These are phyloP conservation scores for Brachylomia viminalis DNA, from an alignment of 2,888 invertebrate species.

Conservation along the genomic window DNA sequence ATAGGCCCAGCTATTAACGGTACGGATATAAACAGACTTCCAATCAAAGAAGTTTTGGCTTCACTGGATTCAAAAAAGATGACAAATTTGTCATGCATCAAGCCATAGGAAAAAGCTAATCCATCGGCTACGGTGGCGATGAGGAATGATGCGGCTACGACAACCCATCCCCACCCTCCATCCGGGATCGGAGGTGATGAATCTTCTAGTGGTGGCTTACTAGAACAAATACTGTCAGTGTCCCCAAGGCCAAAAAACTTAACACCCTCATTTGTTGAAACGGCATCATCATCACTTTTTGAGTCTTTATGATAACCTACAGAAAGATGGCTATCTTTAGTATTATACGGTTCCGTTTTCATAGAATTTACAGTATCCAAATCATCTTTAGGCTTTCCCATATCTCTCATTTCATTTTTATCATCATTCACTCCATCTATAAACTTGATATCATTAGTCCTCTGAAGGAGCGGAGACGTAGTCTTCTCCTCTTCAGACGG, in stretches of 20 bases:
- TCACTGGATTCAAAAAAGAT: conserved; percentile 94
- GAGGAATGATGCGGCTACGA: conserved; percentile 96
- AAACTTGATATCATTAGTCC: conserved; percentile 80
- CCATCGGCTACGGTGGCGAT: conserved; percentile 98
- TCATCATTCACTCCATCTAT: conserved; percentile 82
- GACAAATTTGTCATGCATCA: conserved; percentile 95
- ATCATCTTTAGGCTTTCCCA: conserved; percentile 78
- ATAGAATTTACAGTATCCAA: conserved; percentile 84
- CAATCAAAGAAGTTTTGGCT: conserved; percentile 96
- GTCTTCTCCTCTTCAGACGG: conserved; percentile 89
- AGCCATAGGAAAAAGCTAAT: conserved; percentile 97
- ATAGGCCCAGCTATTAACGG: conserved; percentile 96
- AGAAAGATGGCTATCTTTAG: conserved; percentile 75
- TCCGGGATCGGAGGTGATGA: conserved; percentile 93
- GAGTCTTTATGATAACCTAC: conserved; percentile 79
- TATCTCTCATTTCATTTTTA: conserved; percentile 74
- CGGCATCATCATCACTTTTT: conserved; percentile 84
- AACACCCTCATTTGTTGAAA: conserved; percentile 87
- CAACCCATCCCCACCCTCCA: conserved; percentile 98
- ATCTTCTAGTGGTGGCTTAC: conserved; percentile 75
- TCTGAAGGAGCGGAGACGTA: conserved; percentile 85
- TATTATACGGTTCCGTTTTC: conserved; percentile 78
- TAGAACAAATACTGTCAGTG: conserved; percentile 87
- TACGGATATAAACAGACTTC: conserved; percentile 96
- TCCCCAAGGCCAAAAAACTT: conserved; percentile 89